A percentile compares a stretch with the other conserved stretches of the same genome.
These are phyloP conservation scores for Heliothis virescens DNA, from an alignment of 1,140 invertebrate species.

Conservation along the genomic window DNA sequence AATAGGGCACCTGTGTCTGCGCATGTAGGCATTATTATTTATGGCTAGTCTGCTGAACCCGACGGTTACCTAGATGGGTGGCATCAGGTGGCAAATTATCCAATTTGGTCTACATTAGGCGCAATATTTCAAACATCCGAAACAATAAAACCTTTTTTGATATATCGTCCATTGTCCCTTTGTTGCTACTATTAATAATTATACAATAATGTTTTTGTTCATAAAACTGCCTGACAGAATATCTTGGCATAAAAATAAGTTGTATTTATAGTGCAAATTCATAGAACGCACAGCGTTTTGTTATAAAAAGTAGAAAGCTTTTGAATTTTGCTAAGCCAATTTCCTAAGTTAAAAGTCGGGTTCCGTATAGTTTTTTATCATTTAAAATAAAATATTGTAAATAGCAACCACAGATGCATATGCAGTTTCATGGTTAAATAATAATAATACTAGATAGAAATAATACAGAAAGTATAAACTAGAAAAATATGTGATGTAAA, in stretches of 20 bases:
- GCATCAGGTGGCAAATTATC: not conserved
- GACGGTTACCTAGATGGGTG: not conserved
- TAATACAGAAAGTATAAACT: too few species aligned
- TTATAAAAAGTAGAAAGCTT: constrained; percentile 17
- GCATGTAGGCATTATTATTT: too few species aligned
- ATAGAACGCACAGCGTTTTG: constrained; percentile 12
- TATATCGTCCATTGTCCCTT: not conserved
- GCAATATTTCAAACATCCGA: not conserved
- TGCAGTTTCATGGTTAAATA: too few species aligned
- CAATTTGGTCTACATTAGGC: not conserved
- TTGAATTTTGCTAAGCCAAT: not conserved
- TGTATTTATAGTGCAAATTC: constrained; percentile 23
- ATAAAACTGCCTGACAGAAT: not conserved
- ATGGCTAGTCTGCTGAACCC: not conserved
- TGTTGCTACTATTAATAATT: not conserved
- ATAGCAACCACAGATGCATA: too few species aligned
- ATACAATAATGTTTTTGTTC: not conserved
- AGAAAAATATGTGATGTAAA: too few species aligned
- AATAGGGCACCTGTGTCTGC: too few species aligned
- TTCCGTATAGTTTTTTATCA: not conserved
- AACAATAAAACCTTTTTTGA: not conserved
- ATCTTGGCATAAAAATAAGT: constrained; percentile 11
- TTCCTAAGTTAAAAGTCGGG: not conserved
- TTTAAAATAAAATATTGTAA: not conserved
- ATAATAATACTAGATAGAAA: too few species aligned